These are phyloP conservation scores for Euura saliciscinereae DNA, from an alignment of 1,140 invertebrate genomes.

Conservation along the genomic window DNA sequence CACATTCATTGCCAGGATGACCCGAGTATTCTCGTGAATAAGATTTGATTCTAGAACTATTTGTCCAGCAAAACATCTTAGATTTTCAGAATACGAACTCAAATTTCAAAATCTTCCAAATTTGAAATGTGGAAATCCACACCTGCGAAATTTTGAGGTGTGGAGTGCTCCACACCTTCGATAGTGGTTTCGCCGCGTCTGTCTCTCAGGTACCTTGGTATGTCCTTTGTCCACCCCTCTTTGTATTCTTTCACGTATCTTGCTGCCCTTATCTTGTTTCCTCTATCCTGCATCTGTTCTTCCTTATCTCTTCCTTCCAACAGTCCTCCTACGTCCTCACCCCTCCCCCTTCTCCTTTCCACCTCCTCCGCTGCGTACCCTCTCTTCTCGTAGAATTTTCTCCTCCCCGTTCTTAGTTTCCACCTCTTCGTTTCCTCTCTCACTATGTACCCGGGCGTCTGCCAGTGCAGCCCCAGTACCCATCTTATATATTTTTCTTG, in stretches of 20 bases:
- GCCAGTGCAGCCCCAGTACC: slow-evolving; percentile 17
- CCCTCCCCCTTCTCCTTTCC: neutral
- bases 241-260: slow-evolving; percentile 7
- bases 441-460: neutral
- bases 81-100: too few species aligned
- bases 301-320: neutral
- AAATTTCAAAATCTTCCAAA: too few species aligned
- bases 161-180: too few species aligned
- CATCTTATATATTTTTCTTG: neutral
- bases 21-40: too few species aligned
- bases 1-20: too few species aligned
- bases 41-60: too few species aligned
- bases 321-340: neutral
- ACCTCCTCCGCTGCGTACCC: neutral
- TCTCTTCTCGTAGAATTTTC: slow-evolving; percentile 9
- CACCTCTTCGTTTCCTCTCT: slow-evolving; percentile 8
- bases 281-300: slow-evolving; percentile 8
- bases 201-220: neutral
- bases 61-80: too few species aligned
- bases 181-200: too few species aligned
- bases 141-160: too few species aligned
- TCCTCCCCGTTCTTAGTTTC: slow-evolving; percentile 8
- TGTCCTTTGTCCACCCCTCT: neutral
- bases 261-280: neutral
- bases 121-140: too few species aligned